Evolutionary conservation across 2,888 invertebrate genomes (phyloP).

Genomic region (Phymatocera aterrima): DNA sequence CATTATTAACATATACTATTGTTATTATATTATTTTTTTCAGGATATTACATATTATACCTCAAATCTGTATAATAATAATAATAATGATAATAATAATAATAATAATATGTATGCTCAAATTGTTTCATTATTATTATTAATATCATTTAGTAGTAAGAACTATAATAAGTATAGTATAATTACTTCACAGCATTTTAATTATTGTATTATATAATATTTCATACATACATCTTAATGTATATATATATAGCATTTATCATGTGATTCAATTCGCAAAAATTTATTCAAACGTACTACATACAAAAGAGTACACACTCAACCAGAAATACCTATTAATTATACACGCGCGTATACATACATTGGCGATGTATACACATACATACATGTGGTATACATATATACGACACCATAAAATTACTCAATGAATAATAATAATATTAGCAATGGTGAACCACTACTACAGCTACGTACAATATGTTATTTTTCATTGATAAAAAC

Average conservation of each 20-base stretch:
- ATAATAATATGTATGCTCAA: not conserved
- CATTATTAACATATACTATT: not conserved
- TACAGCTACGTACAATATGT: not conserved
- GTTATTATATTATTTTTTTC: conserved; percentile 2
- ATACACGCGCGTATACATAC: conserved; percentile 25
- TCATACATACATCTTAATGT: not conserved
- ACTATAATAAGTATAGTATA: not conserved
- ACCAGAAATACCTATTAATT: not conserved
- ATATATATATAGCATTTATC: not conserved
- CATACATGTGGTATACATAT: conserved; percentile 15
- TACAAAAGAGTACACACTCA: not conserved
- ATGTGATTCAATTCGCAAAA: conserved; percentile 4
- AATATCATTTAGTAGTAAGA: not conserved
- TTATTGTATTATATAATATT: not conserved
- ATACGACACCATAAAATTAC: too few species aligned
- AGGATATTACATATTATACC: not conserved
- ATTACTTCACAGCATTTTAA: conserved; percentile 33
- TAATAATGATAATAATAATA: too few species aligned
- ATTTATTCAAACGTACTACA: conserved; percentile 22
- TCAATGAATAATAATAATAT: conserved; percentile 8
- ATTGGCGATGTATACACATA: conserved; percentile 7
- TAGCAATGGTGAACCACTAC: conserved; percentile 1
- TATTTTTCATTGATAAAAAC: conserved; percentile 12
- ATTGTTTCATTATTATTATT: not conserved
- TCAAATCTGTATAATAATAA: too few species aligned